A percentile compares a stretch with the other conserved stretches of the same genome.
Conservation (phyloP, 2,888 invertebrate genomes). For the Caenorhabditis wallacei region DNA sequence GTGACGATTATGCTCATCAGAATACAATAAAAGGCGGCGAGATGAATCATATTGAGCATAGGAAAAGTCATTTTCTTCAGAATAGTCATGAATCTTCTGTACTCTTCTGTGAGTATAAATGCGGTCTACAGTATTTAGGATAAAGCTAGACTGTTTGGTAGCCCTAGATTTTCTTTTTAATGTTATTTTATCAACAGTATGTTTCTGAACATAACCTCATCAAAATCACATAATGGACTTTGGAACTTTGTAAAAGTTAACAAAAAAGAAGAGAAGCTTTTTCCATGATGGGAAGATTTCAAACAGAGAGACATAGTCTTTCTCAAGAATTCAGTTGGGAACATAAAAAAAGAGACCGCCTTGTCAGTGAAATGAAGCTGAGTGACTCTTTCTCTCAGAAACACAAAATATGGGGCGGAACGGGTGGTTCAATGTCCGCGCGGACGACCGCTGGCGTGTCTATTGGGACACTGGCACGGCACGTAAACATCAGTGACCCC, state of each 20-base stretch:
- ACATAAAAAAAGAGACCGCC: constrained; percentile 40
- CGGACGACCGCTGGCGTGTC: constrained; percentile 48
- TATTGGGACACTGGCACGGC: constrained; percentile 65
- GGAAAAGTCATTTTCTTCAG: neutral
- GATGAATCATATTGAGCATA: neutral
- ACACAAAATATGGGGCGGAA: constrained; percentile 51
- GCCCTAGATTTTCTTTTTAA: no score
- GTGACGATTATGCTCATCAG: constrained; percentile 26
- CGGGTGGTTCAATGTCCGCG: constrained; percentile 38
- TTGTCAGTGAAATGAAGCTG: constrained; percentile 31
- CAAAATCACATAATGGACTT: no score
- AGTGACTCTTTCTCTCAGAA: constrained; percentile 30
- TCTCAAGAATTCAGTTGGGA: constrained; percentile 46
- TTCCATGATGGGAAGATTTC: neutral
- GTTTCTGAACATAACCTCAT: no score
- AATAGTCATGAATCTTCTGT: no score
- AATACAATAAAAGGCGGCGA: constrained; percentile 6
- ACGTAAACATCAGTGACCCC: constrained; percentile 66
- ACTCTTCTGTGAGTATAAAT: no score
- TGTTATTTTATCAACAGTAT: no score
- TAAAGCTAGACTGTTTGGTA: no score
- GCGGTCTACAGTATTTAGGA: no score
- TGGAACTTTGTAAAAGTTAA: no score
- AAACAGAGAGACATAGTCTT: neutral
- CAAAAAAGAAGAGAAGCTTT: no score